A percentile compares a stretch with the other conserved stretches of the same genome.
Evolutionary conservation across 2,888 invertebrate species (phyloP).

Genomic region (Morpho helenor): DNA sequence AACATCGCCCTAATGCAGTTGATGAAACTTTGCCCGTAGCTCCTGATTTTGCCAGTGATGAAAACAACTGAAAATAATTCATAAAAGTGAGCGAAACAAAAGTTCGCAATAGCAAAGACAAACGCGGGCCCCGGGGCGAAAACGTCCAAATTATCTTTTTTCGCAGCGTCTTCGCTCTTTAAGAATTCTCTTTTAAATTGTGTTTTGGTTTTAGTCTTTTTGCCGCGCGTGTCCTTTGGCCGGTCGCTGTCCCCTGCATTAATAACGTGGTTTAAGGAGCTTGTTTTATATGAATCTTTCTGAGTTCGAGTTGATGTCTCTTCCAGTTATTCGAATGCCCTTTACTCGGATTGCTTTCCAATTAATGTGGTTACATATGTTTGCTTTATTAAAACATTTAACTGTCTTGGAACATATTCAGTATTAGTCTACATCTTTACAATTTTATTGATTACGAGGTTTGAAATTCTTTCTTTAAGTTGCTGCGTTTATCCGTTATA

Average conservation of each 20-base stretch:
- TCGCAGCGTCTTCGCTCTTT: constrained; percentile 66
- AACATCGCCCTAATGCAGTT: no score
- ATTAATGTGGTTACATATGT: not conserved
- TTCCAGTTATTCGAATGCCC: constrained; percentile 8
- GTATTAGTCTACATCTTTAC: no score
- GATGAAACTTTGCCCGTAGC: no score
- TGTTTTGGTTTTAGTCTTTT: constrained; percentile 70
- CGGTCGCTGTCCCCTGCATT: constrained; percentile 57
- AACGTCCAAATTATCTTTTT: constrained; percentile 67
- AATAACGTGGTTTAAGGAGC: constrained; percentile 51
- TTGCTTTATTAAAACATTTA: not conserved
- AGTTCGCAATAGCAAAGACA: constrained; percentile 76
- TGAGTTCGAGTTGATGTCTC: constrained; percentile 17
- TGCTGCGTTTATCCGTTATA: no score
- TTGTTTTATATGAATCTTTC: constrained; percentile 31
- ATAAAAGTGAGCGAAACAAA: constrained; percentile 71
- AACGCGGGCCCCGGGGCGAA: constrained; percentile 57
- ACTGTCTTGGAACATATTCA: no score
- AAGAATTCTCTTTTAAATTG: constrained; percentile 77
- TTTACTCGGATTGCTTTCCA: not conserved
- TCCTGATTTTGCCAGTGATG: constrained; percentile 54
- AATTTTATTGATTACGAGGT: no score
- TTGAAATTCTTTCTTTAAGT: no score
- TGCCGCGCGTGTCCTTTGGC: constrained; percentile 62
- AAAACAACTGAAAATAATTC: constrained; percentile 75